Base-by-base conservation (phyloP, 2,888 invertebrate genomes). In the Oxytorus armatus region DNA sequence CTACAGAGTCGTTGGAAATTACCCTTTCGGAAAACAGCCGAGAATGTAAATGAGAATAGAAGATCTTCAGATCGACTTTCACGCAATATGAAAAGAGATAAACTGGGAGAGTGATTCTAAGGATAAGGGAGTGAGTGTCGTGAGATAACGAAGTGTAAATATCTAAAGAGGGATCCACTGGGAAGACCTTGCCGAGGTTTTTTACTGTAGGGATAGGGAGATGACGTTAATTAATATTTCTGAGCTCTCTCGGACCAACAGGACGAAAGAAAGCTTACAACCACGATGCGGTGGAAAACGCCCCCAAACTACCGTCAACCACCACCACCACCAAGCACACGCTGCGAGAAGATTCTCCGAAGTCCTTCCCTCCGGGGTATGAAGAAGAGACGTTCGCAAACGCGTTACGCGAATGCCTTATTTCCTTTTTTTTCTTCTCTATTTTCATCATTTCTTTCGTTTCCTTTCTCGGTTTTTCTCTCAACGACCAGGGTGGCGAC, bases 161-260 rank as follows among this genome's bases (percentile, higher is more conserved):
- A 88, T 82, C 85, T 85, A 82, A 80, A 84, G 47, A 42, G 44
- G 23, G 42, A 21, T 61, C 8, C 21, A 59, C 36, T 33, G 23
- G 33, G n/a, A 3, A 33, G 36, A 49, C 49, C 33, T 36, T 29
- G 25, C 16, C 39, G 39, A 47, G 61, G 42, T n/a, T n/a, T 14
- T 59, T 70, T 39, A 51, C 77, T 66, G 36, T 33, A 18, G 53
- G 53, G 57, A 74, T 77, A 75, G 55, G 74, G 59, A 72, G 86
- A 87, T 88, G 88, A 88, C 86, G 86, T 88, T 88, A 88, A 88
- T 88, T 88, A 87, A 87, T 88, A 86, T 86, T 87, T 85, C 86
- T 84, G 82, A 84, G 68, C 66, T 63, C 51, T 39, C 61, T 53
- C 42, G 7, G 11, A 11, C 21, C 33, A 42, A 82, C 82, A 82